A percentile compares a stretch with the other conserved stretches of the same genome.
phyloP scores from a whole-genome alignment of 2,797 vertebrate genomes.

The Eurystomus glaucurus region DNA sequence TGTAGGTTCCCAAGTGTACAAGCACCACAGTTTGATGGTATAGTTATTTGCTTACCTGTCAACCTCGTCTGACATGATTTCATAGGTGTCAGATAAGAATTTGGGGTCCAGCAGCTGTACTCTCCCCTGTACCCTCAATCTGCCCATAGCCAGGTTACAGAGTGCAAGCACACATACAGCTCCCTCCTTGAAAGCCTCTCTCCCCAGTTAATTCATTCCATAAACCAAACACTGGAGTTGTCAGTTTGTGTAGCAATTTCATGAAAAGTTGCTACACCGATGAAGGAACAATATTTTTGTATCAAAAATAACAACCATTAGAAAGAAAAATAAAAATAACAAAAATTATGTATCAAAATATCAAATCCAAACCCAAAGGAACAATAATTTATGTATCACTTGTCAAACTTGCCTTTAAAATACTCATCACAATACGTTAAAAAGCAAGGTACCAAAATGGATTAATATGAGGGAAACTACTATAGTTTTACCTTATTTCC shows the following conservation, averaged over 20 bases:
- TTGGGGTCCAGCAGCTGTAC: background rate
- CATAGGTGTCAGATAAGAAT: background rate
- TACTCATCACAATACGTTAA: background rate
- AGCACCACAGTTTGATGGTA: background rate
- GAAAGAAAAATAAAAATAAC: background rate
- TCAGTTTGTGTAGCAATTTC: background rate
- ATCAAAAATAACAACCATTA: background rate
- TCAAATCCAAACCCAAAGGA: background rate
- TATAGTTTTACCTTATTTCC: background rate
- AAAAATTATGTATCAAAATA: background rate
- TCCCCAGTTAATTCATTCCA: background rate
- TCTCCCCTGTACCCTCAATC: rapidly evolving
- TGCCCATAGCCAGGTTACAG: background rate
- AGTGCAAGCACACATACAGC: background rate
- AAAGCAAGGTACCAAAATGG: background rate
- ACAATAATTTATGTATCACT: background rate
- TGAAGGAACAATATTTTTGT: background rate
- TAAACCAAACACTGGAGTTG: background rate
- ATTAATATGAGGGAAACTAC: background rate
- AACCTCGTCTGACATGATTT: background rate
- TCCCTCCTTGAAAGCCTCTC: background rate
- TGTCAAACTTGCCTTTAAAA: background rate
- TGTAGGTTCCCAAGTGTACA: background rate
- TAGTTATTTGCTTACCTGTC: background rate
- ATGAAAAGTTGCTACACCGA: background rate